Conservation (phyloP, 2,113 vertebrate species). For the Heterocephalus glaber region DNA sequence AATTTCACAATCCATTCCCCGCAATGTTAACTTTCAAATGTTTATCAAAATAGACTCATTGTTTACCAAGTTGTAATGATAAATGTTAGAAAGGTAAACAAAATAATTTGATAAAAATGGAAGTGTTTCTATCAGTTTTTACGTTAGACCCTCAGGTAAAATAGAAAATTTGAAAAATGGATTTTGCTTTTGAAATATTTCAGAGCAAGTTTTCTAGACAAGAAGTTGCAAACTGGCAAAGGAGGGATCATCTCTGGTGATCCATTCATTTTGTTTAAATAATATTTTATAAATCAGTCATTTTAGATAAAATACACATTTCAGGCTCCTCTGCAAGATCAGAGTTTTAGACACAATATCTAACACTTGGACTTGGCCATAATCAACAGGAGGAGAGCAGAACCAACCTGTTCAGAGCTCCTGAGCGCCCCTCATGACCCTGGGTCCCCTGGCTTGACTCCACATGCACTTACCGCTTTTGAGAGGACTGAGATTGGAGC, state of each 20-base stretch:
- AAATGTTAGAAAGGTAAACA: neutral
- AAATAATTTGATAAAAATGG: fast-evolving
- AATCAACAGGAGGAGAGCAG: fast-evolving
- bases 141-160: neutral
- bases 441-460: neutral
- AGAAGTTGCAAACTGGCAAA: neutral
- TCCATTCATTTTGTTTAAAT: fast-evolving
- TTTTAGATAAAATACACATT: neutral
- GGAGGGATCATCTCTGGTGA: fast-evolving
- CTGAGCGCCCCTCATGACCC: fast-evolving
- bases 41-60: too few relatives aligned
- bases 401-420: fast-evolving
- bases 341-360: fast-evolving
- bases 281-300: neutral
- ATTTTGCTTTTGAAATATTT: neutral
- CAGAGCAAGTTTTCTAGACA: fast-evolving
- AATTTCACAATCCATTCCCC: fast-evolving
- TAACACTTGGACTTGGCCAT: fast-evolving
- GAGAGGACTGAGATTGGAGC: neutral
- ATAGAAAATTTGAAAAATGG: neutral
- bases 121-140: neutral
- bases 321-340: fast-evolving
- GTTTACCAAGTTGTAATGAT: neutral
- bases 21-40: neutral
- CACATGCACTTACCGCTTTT: neutral